Base-by-base conservation (phyloP, 2,888 invertebrate species). In the Thereva nobilitata region DNA sequence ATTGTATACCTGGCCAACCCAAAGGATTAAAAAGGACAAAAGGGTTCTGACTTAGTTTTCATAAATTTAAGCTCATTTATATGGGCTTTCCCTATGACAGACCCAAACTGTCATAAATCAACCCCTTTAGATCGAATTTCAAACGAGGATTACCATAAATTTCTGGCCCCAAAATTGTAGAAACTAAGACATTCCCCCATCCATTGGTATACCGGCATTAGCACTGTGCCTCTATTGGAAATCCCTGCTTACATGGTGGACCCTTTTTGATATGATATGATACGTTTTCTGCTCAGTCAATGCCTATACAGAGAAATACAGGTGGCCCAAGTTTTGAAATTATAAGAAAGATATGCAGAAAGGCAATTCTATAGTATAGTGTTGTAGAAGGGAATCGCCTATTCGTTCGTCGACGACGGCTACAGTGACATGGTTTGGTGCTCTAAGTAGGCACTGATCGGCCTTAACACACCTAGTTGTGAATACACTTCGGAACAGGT, bases 81-180 rank as follows among this genome's bases (percentile, higher is more conserved):
- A 23, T 23, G 23, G 23, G 23, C 23, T 23, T 23, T 23, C 23
- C 23, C 23, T 47, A 47, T 37, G 6, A 59, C 47, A 38, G 35
- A 37, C 57, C 57, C 47, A n/a, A 47, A 10, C 12, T 37, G 38
- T 38, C n/a, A 59, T 59, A 59, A 47, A 59, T 59, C 57, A 59
- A 45, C 45, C 56, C 57, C 37, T 41, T 34, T 37, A 49, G 41
- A 61, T 61, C 50, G 61, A 61, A 50, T 40, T 61, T 61, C 50
- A 50, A 41, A 49, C 9, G 42, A 50, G 41, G 61, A 61, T 61
- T 61, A 40, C 61, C 61, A 61, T 61, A 61, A 61, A 61, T 61
- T 61, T 61, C 34, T 61, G 38, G 38, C 50, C 41, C 49, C 23
- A 41, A 50, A 41, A 61, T 40, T 50, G 61, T 34, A 40, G 50